A percentile compares a stretch with the other conserved stretches of the same genome.
phyloP scores from a whole-genome alignment of 2,113 vertebrate genomes.

The Notarius quadriscutis region DNA sequence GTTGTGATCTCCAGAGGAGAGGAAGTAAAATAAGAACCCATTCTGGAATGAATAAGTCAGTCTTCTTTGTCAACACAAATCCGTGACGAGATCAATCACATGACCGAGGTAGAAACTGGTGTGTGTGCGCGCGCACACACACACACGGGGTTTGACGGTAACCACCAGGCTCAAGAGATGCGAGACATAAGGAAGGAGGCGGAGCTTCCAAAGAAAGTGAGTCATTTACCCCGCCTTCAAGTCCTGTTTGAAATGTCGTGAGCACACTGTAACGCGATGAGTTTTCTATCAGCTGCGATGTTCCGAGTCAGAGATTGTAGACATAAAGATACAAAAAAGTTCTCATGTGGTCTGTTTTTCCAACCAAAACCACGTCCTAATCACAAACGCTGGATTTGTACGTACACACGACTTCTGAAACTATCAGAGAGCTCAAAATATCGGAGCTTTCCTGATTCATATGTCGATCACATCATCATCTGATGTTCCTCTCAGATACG shows the following conservation, averaged over 20 bases:
- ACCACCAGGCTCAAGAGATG: no score
- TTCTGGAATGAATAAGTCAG: not conserved
- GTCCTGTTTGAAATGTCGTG: not conserved
- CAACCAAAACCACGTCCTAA: not conserved
- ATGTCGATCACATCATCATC: not conserved
- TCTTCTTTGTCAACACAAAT: not conserved
- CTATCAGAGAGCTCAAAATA: not conserved
- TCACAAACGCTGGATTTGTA: not conserved
- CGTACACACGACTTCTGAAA: not conserved
- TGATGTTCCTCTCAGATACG: not conserved
- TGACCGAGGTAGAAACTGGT: not conserved
- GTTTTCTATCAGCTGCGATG: no score
- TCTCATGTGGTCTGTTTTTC: not conserved
- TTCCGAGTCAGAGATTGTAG: not conserved
- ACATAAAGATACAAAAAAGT: not conserved
- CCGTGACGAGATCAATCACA: not conserved
- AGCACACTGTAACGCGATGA: not conserved
- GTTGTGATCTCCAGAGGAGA: constrained; percentile 5
- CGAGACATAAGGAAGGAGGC: not conserved
- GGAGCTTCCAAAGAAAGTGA: not conserved
- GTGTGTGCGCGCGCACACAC: not conserved
- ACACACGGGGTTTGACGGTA: not conserved
- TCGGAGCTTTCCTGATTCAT: not conserved
- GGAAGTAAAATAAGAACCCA: not conserved
- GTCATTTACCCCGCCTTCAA: no score